These are phyloP conservation scores for Heterodera filipjevi DNA, from an alignment of 2,888 invertebrate species.

Conservation along the genomic window DNA sequence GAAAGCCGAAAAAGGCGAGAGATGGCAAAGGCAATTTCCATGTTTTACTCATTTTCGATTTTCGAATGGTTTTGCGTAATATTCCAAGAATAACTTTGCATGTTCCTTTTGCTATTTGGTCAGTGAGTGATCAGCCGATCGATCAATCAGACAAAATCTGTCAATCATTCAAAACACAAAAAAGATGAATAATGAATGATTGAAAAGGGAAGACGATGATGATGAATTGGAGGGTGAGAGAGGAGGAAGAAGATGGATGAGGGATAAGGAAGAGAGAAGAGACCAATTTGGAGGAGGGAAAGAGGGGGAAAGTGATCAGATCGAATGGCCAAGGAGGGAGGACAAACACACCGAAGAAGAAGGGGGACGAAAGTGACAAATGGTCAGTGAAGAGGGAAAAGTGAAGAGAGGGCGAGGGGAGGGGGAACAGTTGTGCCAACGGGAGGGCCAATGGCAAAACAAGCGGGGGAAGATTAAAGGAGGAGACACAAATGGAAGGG, in stretches of 20 bases:
- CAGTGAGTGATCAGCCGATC: neutral
- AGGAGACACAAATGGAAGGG: too few species aligned
- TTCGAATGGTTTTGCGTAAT: neutral
- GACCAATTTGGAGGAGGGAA: neutral
- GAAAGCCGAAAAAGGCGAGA: too few species aligned
- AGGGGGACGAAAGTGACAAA: conserved; percentile 1
- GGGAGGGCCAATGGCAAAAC: too few species aligned
- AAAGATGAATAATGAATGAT: neutral
- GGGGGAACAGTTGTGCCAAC: neutral
- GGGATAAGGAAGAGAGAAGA: too few species aligned
- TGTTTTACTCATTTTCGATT: too few species aligned
- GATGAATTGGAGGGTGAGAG: neutral
- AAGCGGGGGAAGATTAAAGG: too few species aligned
- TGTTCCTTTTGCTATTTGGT: neutral
- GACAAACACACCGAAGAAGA: too few species aligned
- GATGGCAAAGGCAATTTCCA: too few species aligned
- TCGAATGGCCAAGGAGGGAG: neutral
- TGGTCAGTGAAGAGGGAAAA: neutral
- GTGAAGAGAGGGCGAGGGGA: neutral
- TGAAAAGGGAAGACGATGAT: neutral
- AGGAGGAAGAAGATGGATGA: neutral
- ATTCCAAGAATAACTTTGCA: neutral
- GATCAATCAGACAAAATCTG: neutral
- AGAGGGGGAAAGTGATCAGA: neutral
- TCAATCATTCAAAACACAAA: neutral